These are phyloP conservation scores for Anneissia japonica DNA, from an alignment of 35 echinoderm and acorn worm genomes.

Conservation along the genomic window DNA sequence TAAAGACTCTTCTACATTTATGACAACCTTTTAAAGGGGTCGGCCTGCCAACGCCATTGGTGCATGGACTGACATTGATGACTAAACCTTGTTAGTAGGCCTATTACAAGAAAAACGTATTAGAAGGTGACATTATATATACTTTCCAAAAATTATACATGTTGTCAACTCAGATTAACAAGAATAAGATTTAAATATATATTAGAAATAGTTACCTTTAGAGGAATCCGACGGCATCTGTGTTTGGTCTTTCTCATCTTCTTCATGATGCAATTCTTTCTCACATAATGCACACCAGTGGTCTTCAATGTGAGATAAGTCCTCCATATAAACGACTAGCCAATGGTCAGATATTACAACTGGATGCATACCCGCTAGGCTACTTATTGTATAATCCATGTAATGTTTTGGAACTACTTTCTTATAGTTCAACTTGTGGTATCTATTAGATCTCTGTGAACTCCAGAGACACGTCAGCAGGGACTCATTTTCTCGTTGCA, in stretches of 20 bases:
- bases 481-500: conserved; percentile 11
- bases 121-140: too few species aligned
- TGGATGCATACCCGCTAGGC: background rate
- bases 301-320: background rate
- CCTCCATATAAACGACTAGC: background rate
- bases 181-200: too few species aligned
- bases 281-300: background rate
- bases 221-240: too few species aligned
- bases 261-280: background rate
- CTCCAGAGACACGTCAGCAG: conserved; percentile 7
- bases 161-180: too few species aligned
- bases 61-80: too few species aligned
- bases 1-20: too few species aligned
- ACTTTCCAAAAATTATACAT: too few species aligned
- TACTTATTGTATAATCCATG: background rate
- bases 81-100: too few species aligned
- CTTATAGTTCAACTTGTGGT: background rate
- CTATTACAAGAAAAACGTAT: too few species aligned
- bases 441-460: background rate
- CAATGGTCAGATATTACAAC: background rate
- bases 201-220: too few species aligned
- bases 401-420: background rate
- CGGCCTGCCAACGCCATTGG: too few species aligned
- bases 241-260: background rate
- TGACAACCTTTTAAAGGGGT: too few species aligned